A percentile compares a stretch with the other conserved stretches of the same genome.
phyloP scores from a whole-genome alignment of 2,888 invertebrate genomes.

The Oconnorella tubifera region DNA sequence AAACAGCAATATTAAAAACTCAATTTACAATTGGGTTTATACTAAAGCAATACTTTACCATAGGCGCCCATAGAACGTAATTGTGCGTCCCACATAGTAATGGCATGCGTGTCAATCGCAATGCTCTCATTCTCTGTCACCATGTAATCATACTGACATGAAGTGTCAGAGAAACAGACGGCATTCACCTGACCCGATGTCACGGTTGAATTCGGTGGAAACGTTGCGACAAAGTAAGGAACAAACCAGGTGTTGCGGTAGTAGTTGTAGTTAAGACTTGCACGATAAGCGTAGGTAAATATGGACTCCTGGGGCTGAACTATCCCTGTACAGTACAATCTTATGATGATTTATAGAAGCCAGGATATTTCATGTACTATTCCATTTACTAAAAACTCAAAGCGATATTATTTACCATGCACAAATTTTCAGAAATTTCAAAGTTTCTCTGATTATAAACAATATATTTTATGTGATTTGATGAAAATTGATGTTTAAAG shows the following conservation, averaged over 20 bases:
- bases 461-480: too few relatives aligned
- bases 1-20: too few relatives aligned
- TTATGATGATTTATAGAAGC: too few relatives aligned
- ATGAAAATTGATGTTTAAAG: too few relatives aligned
- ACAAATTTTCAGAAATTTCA: too few relatives aligned
- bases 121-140: not conserved
- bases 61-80: not conserved
- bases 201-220: not conserved
- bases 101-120: not conserved
- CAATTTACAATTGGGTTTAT: too few relatives aligned
- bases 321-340: conserved; percentile 3
- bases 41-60: too few relatives aligned
- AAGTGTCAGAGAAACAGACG: not conserved
- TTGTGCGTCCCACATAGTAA: conserved; percentile 8
- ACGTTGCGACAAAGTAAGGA: not conserved
- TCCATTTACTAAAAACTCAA: too few relatives aligned
- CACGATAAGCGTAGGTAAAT: conserved; percentile 2
- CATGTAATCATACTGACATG: conserved; percentile 12
- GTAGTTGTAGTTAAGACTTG: conserved; percentile 3
- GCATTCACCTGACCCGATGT: not conserved
- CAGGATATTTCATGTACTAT: too few relatives aligned
- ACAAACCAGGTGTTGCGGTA: conserved; percentile 4
- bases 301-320: conserved; percentile 4
- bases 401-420: too few relatives aligned
- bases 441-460: too few relatives aligned